Percentiles rank a stretch among this genome's conserved stretches.
Evolutionary conservation across 2,797 vertebrate genomes (phyloP).

Genomic region (Halcyon smyrnensis): DNA sequence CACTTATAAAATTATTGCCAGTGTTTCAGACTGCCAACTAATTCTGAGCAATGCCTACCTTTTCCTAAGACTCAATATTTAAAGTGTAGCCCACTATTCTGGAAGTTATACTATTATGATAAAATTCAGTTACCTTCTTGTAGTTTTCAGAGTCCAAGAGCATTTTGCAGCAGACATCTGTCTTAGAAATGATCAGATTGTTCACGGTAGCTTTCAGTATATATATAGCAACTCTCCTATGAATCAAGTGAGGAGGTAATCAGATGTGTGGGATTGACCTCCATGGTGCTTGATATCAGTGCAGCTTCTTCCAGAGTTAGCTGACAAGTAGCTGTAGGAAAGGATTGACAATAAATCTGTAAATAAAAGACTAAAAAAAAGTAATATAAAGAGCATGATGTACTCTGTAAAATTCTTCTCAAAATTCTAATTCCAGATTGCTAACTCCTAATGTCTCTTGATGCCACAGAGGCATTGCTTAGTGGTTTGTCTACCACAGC

Average conservation of each 20-base stretch:
- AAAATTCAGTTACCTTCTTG: neutral
- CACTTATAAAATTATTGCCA: neutral
- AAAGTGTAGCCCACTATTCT: neutral
- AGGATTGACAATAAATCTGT: neutral
- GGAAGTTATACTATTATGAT: neutral
- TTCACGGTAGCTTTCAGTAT: neutral
- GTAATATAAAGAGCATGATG: rapidly evolving
- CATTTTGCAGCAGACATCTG: neutral
- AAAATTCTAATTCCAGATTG: neutral
- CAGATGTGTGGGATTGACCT: neutral
- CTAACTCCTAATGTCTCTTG: neutral
- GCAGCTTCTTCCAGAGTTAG: neutral
- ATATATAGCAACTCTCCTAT: neutral
- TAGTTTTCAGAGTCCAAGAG: neutral
- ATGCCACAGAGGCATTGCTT: neutral
- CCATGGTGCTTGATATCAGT: neutral
- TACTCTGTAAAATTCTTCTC: neutral
- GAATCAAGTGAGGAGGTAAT: neutral
- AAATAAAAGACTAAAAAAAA: neutral
- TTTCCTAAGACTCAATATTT: neutral
- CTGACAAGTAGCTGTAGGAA: neutral
- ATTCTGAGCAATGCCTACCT: neutral
- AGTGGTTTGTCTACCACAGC: neutral
- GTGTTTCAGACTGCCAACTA: neutral
- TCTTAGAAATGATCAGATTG: neutral